Evolutionary conservation across 2,888 invertebrate species (phyloP).

Genomic region (Polyploca ridens): DNA sequence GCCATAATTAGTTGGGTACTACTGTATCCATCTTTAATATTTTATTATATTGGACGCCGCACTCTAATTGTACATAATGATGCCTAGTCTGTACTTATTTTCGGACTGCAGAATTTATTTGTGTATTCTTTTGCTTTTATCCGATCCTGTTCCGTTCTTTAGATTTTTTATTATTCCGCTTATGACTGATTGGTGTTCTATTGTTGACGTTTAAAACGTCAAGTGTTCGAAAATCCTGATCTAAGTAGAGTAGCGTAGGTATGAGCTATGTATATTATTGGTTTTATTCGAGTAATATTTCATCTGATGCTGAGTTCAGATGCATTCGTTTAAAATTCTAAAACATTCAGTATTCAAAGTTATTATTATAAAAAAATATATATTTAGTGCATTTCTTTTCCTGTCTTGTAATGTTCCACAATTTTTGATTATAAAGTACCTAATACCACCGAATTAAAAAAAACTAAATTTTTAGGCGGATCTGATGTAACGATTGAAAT

Average conservation of each 20-base stretch:
- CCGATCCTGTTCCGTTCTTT: not conserved
- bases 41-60: too few species aligned
- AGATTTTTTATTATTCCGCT: not conserved
- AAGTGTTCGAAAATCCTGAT: too few species aligned
- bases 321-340: not conserved
- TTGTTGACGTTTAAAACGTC: too few species aligned
- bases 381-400: not conserved
- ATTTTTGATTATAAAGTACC: not conserved
- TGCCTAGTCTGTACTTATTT: too few species aligned
- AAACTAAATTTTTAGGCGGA: not conserved
- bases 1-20: too few species aligned
- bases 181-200: conserved; percentile 5
- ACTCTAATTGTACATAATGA: too few species aligned
- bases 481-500: not conserved
- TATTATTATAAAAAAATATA: not conserved
- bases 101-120: too few species aligned
- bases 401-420: not conserved
- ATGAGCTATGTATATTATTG: not conserved
- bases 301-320: not conserved
- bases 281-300: not conserved
- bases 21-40: too few species aligned
- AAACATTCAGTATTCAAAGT: not conserved
- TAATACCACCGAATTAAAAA: conserved; percentile 2
- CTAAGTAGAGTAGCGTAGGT: too few species aligned
- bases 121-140: not conserved